Conservation (phyloP, 2,113 vertebrate species). For the Cynoglossus semilaevis region DNA sequence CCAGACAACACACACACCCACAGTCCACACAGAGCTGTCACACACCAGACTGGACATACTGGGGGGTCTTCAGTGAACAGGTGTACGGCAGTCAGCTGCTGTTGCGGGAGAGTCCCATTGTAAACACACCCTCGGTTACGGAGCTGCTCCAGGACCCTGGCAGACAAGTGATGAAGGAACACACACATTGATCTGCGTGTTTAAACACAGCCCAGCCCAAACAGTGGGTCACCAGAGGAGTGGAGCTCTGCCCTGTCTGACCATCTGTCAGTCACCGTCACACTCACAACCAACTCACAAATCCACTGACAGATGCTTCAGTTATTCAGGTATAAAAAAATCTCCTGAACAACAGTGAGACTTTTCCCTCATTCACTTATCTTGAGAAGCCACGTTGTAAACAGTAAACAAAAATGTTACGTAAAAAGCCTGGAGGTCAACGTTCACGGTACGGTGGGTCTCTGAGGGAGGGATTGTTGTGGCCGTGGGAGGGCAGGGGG, state of each 20-base stretch:
- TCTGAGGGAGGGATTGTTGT: constrained; percentile 24
- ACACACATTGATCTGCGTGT: constrained; percentile 43
- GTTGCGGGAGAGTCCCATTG: constrained; percentile 31
- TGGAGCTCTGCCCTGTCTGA: constrained; percentile 49
- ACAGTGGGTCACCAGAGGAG: constrained; percentile 32
- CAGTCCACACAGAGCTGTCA: constrained; percentile 13
- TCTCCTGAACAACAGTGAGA: too few species aligned
- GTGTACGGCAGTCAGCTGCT: constrained; percentile 62
- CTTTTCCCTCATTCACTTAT: too few species aligned
- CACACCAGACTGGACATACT: constrained; percentile 16
- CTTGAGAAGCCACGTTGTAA: constrained; percentile 1
- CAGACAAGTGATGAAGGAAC: constrained; percentile 63
- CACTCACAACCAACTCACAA: too few species aligned
- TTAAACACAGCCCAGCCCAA: constrained; percentile 31
- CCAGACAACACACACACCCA: too few species aligned
- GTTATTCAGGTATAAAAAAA: too few species aligned
- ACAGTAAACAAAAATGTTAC: constrained; percentile 24
- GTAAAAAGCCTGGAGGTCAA: constrained; percentile 19
- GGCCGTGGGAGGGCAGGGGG: constrained; percentile 7
- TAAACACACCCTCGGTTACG: constrained; percentile 64
- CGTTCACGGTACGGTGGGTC: constrained; percentile 39
- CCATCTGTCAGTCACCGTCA: too few species aligned
- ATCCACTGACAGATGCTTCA: too few species aligned
- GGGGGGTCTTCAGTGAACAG: constrained; percentile 50
- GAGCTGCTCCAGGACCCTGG: constrained; percentile 43